Conservation (phyloP, 2,888 invertebrate species). For the Xanthia icteritia region DNA sequence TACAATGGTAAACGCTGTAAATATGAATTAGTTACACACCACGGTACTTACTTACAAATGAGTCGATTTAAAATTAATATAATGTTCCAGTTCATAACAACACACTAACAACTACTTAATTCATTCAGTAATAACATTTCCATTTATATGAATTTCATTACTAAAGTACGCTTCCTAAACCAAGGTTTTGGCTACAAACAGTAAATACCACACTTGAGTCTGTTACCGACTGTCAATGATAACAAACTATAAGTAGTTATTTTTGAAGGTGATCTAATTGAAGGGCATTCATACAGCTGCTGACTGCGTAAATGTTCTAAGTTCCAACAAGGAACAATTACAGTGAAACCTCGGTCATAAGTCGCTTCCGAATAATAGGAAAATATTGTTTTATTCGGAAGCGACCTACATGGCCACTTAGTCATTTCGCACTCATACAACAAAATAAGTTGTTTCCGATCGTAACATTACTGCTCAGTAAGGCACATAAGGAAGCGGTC, state of each 20-base stretch:
- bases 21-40: not conserved
- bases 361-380: slow-evolving; percentile 50
- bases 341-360: slow-evolving; percentile 41
- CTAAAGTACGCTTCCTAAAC: not conserved
- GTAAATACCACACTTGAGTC: not conserved
- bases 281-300: slow-evolving; percentile 32
- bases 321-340: slow-evolving; percentile 37
- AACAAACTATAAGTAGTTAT: slow-evolving; percentile 10
- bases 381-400: slow-evolving; percentile 52
- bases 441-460: slow-evolving; percentile 31
- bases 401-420: slow-evolving; percentile 54
- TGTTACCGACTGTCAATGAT: slow-evolving; percentile 18
- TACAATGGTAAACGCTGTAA: not conserved
- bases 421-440: slow-evolving; percentile 48
- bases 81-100: not conserved
- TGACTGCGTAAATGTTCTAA: slow-evolving; percentile 31
- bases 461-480: slow-evolving; percentile 38
- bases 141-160: not conserved
- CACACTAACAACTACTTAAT: not conserved
- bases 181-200: slow-evolving; percentile 22
- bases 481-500: slow-evolving; percentile 24
- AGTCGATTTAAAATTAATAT: not conserved
- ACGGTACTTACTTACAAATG: not conserved
- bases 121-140: not conserved
- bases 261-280: slow-evolving; percentile 46